Conservation (phyloP, 2,113 vertebrate species). For the Syrmaticus mikado region DNA sequence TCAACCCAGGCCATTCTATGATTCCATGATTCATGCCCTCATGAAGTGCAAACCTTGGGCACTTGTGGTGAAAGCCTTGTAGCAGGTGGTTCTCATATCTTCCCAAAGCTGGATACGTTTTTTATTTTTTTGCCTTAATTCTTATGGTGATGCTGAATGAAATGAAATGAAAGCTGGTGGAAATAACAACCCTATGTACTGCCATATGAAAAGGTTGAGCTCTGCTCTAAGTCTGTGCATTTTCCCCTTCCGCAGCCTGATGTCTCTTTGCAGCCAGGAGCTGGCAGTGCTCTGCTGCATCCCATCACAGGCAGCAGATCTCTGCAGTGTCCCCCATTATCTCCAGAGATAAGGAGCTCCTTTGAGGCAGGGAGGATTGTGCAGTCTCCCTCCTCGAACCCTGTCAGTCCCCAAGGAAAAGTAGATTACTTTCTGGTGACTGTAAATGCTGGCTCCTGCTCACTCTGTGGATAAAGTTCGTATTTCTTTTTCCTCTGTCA, state of each 20-base stretch:
- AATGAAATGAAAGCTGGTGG: neutral
- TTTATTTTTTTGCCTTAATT: neutral
- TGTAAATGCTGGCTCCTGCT: neutral
- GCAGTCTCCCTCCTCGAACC: neutral
- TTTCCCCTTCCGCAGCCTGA: neutral
- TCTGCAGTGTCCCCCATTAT: neutral
- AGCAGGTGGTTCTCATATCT: neutral
- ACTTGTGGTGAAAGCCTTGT: neutral
- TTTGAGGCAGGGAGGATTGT: conserved; percentile 16
- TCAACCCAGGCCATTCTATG: too few relatives aligned
- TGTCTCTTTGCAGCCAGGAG: neutral
- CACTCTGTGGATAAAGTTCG: neutral
- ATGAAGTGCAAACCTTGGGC: neutral
- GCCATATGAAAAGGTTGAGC: neutral
- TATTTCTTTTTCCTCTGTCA: neutral
- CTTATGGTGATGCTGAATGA: neutral
- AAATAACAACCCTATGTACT: neutral
- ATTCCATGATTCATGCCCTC: neutral
- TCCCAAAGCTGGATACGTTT: neutral
- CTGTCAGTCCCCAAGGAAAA: neutral
- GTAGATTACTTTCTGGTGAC: neutral
- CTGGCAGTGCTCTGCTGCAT: neutral
- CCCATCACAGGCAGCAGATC: conserved; percentile 20
- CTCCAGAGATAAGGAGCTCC: conserved; percentile 39
- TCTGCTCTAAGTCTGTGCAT: neutral